phyloP scores from a whole-genome alignment of 2,113 vertebrate species.

The Phalacrocorax brasilianus region DNA sequence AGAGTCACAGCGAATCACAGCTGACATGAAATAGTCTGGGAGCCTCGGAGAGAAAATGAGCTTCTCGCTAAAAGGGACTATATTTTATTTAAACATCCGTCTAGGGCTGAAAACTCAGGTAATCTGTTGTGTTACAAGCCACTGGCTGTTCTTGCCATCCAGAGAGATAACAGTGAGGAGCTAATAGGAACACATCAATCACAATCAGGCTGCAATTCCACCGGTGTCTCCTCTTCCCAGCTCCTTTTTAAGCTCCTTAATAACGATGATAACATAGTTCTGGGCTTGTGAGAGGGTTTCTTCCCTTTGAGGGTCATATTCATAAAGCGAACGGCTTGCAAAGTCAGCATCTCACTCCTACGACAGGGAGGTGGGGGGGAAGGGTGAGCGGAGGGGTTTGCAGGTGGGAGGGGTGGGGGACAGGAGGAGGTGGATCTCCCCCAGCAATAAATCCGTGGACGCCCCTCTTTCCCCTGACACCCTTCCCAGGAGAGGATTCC shows the following conservation, averaged over 20 bases:
- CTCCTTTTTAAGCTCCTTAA: constrained; percentile 86
- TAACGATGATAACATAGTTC: constrained; percentile 90
- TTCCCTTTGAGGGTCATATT: constrained; percentile 81
- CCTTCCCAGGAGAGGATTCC: constrained; percentile 16
- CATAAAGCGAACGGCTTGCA: constrained; percentile 76
- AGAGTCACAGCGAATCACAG: constrained; percentile 86
- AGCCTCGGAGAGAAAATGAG: constrained; percentile 85
- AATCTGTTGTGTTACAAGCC: constrained; percentile 98
- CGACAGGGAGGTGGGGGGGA: constrained; percentile 39
- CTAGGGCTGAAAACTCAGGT: constrained; percentile 87
- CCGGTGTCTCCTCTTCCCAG: constrained; percentile 81
- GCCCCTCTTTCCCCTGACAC: not conserved
- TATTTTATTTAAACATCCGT: constrained; percentile 92
- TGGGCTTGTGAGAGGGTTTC: constrained; percentile 76
- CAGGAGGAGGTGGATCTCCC: not conserved
- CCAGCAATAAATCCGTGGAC: not conserved
- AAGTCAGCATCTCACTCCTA: constrained; percentile 83
- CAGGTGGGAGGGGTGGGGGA: not conserved
- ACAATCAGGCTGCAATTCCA: constrained; percentile 90
- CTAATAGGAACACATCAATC: constrained; percentile 95
- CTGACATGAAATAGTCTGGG: constrained; percentile 85
- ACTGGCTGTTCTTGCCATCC: constrained; percentile 90
- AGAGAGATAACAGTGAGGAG: constrained; percentile 84
- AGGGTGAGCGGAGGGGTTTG: constrained; percentile 13
- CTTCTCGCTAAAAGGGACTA: constrained; percentile 89